Percentiles rank a stretch among this genome's conserved stretches.
phyloP scores from a whole-genome alignment of 1,140 invertebrate species.

The Drosophila mauritiana region DNA sequence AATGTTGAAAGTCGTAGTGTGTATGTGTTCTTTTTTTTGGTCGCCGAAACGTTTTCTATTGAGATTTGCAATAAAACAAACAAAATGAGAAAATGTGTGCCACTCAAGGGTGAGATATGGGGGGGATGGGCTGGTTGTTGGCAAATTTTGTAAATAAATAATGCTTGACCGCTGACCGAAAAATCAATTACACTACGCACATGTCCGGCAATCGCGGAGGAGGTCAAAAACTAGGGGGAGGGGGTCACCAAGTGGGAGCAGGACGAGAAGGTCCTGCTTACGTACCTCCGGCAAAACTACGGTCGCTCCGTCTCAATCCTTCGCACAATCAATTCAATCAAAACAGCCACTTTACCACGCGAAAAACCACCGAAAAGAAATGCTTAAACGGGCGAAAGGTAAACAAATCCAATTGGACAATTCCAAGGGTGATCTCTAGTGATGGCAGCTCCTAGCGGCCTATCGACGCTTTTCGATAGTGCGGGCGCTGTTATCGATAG shows the following conservation, averaged over 20 bases:
- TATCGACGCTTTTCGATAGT: constrained; percentile 11
- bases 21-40: constrained; percentile 2
- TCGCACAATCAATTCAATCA: constrained; percentile 1
- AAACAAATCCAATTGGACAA: constrained; percentile 53
- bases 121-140: not conserved
- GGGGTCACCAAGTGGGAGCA: not conserved
- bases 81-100: not conserved
- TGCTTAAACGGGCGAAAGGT: constrained; percentile 36
- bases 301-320: constrained; percentile 7
- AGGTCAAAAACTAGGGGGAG: too few relatives aligned
- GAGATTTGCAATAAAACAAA: constrained; percentile 44
- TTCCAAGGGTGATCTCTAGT: constrained; percentile 50
- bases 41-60: constrained; percentile 31
- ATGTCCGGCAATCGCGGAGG: constrained; percentile 23
- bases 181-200: constrained; percentile 41
- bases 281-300: constrained; percentile 11
- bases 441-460: constrained; percentile 20
- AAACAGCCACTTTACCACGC: constrained; percentile 10
- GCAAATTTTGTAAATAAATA: constrained; percentile 10
- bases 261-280: not conserved
- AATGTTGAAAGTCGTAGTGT: constrained; percentile 33
- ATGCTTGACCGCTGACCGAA: constrained; percentile 22
- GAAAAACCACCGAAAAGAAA: constrained; percentile 21
- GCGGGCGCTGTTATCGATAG: not conserved
- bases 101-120: too few relatives aligned